Evolutionary conservation across 1,140 invertebrate genomes (phyloP), one percentile per base, ranked within the genome.

Genomic region (Drosophila elegans): DNA sequence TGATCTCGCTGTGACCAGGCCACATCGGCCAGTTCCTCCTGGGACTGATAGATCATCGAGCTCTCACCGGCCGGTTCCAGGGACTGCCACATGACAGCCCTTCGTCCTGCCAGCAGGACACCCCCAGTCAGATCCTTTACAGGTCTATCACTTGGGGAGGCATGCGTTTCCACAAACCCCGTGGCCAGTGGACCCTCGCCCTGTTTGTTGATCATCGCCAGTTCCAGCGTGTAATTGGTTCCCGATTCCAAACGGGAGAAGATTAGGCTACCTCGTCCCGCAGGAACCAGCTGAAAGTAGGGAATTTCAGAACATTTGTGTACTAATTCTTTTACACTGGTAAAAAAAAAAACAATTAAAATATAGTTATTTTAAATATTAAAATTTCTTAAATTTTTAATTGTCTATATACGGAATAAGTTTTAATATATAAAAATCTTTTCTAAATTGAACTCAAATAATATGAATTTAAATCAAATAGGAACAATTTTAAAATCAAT

Each of bases 151-250:
- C 3, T 2, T 3, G 94, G 94, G 10, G 97, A 94, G 38, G 93
- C 92, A 4, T 94, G 94, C 3, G 93, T 93, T 3, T 95, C 94
- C 5, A 69, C 48, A 32, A 7, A 55, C 2, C 27, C 57, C 36
- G 29, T 55, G 5, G 56, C 62, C 2, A 49, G 12, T 0, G 96
- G 96, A 16, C 97, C 97, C 83, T 96, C 95, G 0, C 97, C 97
- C 25, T 95, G 94, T 1, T 94, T 93, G 91, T 98, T 98, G 77
- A 95, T 94, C 94, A 97, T 97, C 0, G 95, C 94, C 9, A 98
- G 93, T 3, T 95, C 94, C 2, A 98, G 93, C 6, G 94, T 94
- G 90, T 98, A 98, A 66, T 95, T 95, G 11, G 95, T 95, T n/a
- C 94, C 94, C 0, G 97, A 94, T 67, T 94, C 93, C 25, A 98